A percentile compares a stretch with the other conserved stretches of the same genome.
phyloP scores from a whole-genome alignment of 2,797 vertebrate species.

The Falco concolor region DNA sequence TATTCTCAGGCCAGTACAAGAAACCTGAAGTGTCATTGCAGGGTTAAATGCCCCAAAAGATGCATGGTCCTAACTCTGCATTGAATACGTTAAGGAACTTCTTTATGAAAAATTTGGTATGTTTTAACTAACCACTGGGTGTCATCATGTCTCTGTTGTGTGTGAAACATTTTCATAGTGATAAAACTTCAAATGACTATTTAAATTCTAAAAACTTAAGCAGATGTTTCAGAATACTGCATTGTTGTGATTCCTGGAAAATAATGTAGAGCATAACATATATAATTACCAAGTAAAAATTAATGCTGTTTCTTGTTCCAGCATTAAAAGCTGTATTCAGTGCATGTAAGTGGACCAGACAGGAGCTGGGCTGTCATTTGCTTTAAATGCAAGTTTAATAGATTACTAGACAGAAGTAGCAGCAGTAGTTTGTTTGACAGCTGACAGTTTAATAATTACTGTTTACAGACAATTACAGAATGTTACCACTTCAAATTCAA shows the following conservation, averaged over 20 bases:
- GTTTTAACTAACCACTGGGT: not conserved
- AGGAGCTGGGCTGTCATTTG: not conserved
- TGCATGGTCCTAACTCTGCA: fast-evolving
- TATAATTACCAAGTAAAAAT: no score
- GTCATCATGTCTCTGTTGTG: not conserved
- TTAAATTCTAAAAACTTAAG: not conserved
- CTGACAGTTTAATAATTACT: not conserved
- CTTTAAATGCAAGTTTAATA: not conserved
- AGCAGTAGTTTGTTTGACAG: not conserved
- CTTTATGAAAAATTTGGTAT: not conserved
- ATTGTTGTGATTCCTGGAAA: not conserved
- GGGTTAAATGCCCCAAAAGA: not conserved
- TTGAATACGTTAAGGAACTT: not conserved
- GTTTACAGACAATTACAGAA: constrained; percentile 89
- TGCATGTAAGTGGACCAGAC: fast-evolving
- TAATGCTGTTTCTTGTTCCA: not conserved
- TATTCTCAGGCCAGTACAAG: not conserved
- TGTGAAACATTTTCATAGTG: fast-evolving
- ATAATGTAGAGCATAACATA: fast-evolving
- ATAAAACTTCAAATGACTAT: not conserved
- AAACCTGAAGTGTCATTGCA: not conserved
- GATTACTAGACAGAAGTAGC: not conserved
- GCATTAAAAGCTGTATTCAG: not conserved
- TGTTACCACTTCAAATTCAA: constrained; percentile 94
- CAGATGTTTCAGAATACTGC: not conserved